Base-by-base conservation (phyloP, 2,113 vertebrate species). In the Mirza zaza region DNA sequence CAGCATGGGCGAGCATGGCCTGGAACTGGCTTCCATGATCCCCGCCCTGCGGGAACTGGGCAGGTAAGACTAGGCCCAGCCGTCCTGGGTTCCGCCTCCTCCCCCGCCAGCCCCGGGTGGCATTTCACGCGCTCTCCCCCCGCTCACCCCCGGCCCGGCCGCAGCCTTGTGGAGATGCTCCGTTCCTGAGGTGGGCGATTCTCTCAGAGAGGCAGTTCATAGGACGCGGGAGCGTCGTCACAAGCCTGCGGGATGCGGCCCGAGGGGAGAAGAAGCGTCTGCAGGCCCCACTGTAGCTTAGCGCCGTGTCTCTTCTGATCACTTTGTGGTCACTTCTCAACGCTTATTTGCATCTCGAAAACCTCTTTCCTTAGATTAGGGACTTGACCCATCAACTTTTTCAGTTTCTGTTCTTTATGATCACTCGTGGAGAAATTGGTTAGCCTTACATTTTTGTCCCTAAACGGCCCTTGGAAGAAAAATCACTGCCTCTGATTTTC, bases 1-100 rank as follows among this genome's bases (percentile, higher is more conserved):
- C 86, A 98, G 57, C 59, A 98, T 98, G 87, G 99, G 99, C 97
- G 99, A 99, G n/a, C 98, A 98, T 8, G 99, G 99, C 5, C 97
- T 99, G 94, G 99, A 99, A 95, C 99, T 99, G 99, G 99, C 99
- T 2, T 99, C 99, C 1, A 99, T 99, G 99, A 99, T 99, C 75
- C 99, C 99, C 42, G 99, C 99, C 75, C 98, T 99, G 52, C 98
- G 99, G 97, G 99, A 99, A 97, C 98, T 99, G 83, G 99, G 98
- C 42, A 99, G 99, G 99, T 99, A 98, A 95, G 98, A 34, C 6
- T 1, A 18, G 18, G 17, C 3, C 7, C 3, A n/a, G 10, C 6
- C 1, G 65, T 2, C 63, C 23, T 5, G 45, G 29, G 45, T 15
- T 42, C 15, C 59, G 7, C 3, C 68, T n/a, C 25, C 5, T 27